Evolutionary conservation across 2,797 vertebrate genomes (phyloP).

Genomic region (Onychomys arenicola): DNA sequence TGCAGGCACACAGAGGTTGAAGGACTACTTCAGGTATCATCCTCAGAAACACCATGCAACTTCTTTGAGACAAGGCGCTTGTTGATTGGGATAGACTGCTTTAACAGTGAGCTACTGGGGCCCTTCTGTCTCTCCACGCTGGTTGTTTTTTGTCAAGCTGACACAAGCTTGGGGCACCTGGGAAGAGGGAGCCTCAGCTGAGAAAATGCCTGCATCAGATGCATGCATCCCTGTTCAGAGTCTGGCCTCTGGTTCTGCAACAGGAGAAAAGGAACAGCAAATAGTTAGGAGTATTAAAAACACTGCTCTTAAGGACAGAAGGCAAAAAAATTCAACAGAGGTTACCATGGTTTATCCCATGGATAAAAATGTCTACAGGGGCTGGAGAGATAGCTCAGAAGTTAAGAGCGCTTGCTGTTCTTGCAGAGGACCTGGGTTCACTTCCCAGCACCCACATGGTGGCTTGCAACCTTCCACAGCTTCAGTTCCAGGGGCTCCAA

Average conservation of each 20-base stretch:
- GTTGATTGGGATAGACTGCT: background rate
- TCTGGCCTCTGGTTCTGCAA: background rate
- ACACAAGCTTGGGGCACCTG: background rate
- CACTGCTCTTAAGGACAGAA: background rate
- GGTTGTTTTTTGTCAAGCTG: background rate
- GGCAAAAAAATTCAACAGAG: background rate
- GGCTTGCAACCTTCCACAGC: background rate
- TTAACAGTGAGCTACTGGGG: background rate
- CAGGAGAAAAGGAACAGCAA: background rate
- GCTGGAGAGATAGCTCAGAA: background rate
- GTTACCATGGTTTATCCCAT: background rate
- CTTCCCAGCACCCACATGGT: background rate
- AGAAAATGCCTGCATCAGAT: background rate
- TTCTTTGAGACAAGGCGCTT: background rate
- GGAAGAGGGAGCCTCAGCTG: background rate
- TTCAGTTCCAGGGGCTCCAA: background rate
- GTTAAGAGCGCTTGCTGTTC: background rate
- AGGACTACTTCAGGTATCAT: background rate
- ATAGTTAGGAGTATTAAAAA: background rate
- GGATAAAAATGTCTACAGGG: background rate
- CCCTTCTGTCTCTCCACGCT: background rate
- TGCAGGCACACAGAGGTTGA: background rate
- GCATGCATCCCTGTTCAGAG: background rate
- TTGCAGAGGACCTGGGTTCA: background rate
- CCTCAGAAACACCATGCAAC: background rate